phyloP scores from a whole-genome alignment of 2,113 vertebrate genomes.

The Engystomops pustulosus region DNA sequence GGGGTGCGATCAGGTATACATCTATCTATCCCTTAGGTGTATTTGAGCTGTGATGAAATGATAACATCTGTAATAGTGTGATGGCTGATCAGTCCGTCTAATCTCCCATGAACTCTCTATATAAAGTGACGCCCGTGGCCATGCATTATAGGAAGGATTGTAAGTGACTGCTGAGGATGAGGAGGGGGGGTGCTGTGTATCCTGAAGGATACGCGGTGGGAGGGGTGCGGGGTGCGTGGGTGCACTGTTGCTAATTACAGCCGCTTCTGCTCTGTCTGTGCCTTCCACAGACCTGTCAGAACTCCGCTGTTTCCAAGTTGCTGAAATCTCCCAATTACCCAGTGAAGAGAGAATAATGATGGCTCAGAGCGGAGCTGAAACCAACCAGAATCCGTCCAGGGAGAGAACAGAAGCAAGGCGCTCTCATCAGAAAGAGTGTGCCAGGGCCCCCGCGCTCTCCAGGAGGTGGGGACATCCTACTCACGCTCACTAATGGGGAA shows the following conservation, averaged over 20 bases:
- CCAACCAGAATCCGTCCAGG: slow-evolving; percentile 24
- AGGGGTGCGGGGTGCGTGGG: slow-evolving; percentile 33
- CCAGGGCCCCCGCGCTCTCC: slow-evolving; percentile 5
- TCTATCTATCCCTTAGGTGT: background rate
- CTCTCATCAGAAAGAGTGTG: background rate
- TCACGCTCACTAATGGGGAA: slow-evolving; percentile 47
- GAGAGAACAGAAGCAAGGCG: slow-evolving; percentile 34
- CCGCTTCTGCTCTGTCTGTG: slow-evolving; percentile 44
- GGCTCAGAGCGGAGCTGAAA: slow-evolving; percentile 46
- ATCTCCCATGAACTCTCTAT: slow-evolving; percentile 1
- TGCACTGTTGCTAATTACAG: slow-evolving; percentile 51
- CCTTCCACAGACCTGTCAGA: slow-evolving; percentile 57
- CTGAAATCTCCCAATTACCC: slow-evolving; percentile 59
- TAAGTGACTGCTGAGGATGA: slow-evolving; percentile 31
- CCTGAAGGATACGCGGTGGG: slow-evolving; percentile 45
- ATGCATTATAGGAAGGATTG: slow-evolving; percentile 47
- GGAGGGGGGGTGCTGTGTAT: slow-evolving; percentile 39
- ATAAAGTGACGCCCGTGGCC: slow-evolving; percentile 45
- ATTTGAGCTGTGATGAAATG: background rate
- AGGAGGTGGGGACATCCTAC: slow-evolving; percentile 41
- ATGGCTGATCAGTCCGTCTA: slow-evolving; percentile 27
- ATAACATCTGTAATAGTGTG: slow-evolving; percentile 6
- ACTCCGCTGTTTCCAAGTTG: slow-evolving; percentile 42
- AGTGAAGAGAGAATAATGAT: slow-evolving; percentile 58
- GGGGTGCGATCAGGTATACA: background rate